Evolutionary conservation across 1,140 invertebrate species (phyloP), one percentile per base, ranked within the genome.

Genomic region (Neuroterus valhalla): DNA sequence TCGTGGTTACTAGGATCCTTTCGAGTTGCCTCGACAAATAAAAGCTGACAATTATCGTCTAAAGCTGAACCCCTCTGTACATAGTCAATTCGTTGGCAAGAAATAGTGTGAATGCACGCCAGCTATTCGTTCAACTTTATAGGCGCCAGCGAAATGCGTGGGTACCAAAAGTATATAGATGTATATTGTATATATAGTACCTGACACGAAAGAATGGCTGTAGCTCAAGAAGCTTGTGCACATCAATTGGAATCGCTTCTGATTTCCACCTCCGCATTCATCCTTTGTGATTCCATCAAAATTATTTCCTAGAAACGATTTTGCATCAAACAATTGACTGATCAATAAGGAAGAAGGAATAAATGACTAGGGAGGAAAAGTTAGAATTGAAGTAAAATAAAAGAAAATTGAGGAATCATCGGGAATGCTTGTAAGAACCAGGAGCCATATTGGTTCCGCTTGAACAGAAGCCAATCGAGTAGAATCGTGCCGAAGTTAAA

Each of bases 361-460:
- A 50, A 1, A 50, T 10, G 12, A 8, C 15, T 5, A 43, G 43
- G 17, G 31, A 21, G 38, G 15, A 38, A 43, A 68, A 21, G 38
- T 44, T 21, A 4, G 66, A 71, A 46, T 72, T 68, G 70, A 17
- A 31, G 62, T 21, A 46, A 68, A 75, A 75, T 76, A 81, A 78
- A 81, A 75, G 77, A 73, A 81, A 81, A 81, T 71, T 75, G 68
- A 76, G 45, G 72, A 72, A 78, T 17, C 76, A 75, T 71, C 72
- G 78, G 76, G 73, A 82, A 80, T 76, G 43, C 14, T 31, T 14
- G 42, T 14, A 55, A 8, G 10, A 12, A n/a, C 6, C 3, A 17
- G 12, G 75, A 23, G 77, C 75, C 74, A 78, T 78, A 71, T 82
- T 82, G 75, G 81, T 80, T 80, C 75, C 77, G 78, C 78, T 80